A percentile compares a stretch with the other conserved stretches of the same genome.
phyloP scores from a whole-genome alignment of 2,888 invertebrate species.

The Hydroisotoma schaefferi region DNA sequence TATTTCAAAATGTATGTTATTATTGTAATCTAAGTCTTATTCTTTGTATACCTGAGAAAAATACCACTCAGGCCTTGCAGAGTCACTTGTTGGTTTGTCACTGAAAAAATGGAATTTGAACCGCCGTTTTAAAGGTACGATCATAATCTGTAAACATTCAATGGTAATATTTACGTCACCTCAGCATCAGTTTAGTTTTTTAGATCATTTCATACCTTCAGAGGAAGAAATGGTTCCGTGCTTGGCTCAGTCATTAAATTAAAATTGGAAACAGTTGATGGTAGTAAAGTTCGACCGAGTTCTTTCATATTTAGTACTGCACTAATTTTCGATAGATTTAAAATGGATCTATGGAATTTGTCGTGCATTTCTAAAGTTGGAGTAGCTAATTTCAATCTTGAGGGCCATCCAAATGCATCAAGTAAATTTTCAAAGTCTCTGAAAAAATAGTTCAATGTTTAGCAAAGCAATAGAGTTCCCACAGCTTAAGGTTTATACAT shows the following conservation, averaged over 20 bases:
- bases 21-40: not conserved
- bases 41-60: slow-evolving; percentile 39
- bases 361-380: slow-evolving; percentile 43
- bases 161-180: not conserved
- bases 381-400: slow-evolving; percentile 28
- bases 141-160: slow-evolving; percentile 32
- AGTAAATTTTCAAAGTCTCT: slow-evolving; percentile 44
- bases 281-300: not conserved
- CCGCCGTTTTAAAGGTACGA: slow-evolving; percentile 39
- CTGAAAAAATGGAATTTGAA: slow-evolving; percentile 45
- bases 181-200: not conserved
- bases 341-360: slow-evolving; percentile 39
- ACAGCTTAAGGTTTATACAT: slow-evolving; percentile 1
- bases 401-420: slow-evolving; percentile 45
- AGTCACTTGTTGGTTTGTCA: slow-evolving; percentile 41
- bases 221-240: slow-evolving; percentile 31
- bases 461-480: not conserved
- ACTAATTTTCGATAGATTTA: slow-evolving; percentile 34
- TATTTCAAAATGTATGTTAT: not conserved
- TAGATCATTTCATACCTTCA: slow-evolving; percentile 21
- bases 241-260: slow-evolving; percentile 13
- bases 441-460: slow-evolving; percentile 1
- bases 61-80: slow-evolving; percentile 46
- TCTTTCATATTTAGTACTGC: slow-evolving; percentile 6
- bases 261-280: slow-evolving; percentile 11